Evolutionary conservation across 30 jellyfish, hydroid and myxozoan genomes (phyloP), one percentile per base, ranked within the genome.

Genomic region (Morbakka virulenta): DNA sequence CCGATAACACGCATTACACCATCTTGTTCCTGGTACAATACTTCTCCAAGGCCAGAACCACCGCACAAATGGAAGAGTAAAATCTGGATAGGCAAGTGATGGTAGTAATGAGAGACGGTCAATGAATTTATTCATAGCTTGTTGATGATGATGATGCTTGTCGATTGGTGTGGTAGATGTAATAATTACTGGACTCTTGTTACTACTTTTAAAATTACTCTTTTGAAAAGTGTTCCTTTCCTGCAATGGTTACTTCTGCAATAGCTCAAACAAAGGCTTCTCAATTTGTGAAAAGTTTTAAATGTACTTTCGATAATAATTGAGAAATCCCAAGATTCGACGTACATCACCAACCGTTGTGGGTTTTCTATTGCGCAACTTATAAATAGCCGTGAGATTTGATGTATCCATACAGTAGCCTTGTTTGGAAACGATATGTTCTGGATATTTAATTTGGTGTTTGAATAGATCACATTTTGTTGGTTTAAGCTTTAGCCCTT

Each of bases 331-430:
- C 24, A 79, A 27, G 1, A 79, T n/a, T 13, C 67, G 36, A 12
- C 87, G 83, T 1, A 79, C 86, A 3, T 79, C 90, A 2, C 66
- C 76, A 4, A 79, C 66, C 2, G 84, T 65, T 50, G 27, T 49
- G 32, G 90, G 90, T 47, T 31, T 69, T 26, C 47, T 14, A 68
- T 48, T 31, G 57, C 57, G 31, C 67, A 66, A 30, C 20, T 28
- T 6, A 11, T 30, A 23, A 52, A 75, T 49, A 1, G 83, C 87
- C 62, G 17, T 32, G 17, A 75, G 12, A 28, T 49, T 75, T 53
- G 79, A 31, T 0, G 36, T 2, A 61, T 53, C 87, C 36, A 53
- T 52, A 17, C 61, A 35, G 50, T 75, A 75, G 12, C 87, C 87
- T 31, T 75, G 72, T 1, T 27, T 35, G 6, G 67, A 32, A 12